Evolutionary conservation across 2,797 vertebrate genomes (phyloP).

Genomic region (Leptatherina wallacei): DNA sequence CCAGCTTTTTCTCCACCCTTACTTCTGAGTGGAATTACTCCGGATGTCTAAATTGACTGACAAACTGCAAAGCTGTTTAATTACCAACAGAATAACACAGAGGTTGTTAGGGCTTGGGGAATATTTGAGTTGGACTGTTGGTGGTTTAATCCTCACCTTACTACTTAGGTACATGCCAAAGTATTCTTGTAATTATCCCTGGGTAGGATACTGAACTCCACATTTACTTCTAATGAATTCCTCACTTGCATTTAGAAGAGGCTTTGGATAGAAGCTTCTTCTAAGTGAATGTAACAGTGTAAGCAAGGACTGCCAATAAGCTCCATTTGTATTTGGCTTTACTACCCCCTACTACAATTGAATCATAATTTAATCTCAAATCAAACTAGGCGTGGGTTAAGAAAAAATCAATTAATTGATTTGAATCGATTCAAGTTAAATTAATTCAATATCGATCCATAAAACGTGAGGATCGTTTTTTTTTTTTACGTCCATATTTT

Average conservation of each 20-base stretch:
- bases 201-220: background rate
- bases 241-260: background rate
- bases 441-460: too few species aligned
- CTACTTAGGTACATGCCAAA: background rate
- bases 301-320: constrained; percentile 12
- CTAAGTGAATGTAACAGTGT: constrained; percentile 23
- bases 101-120: background rate
- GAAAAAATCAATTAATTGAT: too few species aligned
- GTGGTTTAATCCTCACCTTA: background rate
- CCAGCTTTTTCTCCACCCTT: too few species aligned
- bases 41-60: constrained; percentile 44
- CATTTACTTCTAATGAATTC: background rate
- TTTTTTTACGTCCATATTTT: too few species aligned
- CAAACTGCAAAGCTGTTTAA: constrained; percentile 38
- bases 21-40: constrained; percentile 16
- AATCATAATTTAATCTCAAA: background rate
- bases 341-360: constrained; percentile 3
- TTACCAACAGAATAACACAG: background rate
- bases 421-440: too few species aligned
- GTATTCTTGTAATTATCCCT: background rate
- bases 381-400: too few species aligned
- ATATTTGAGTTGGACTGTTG: background rate
- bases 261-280: background rate
- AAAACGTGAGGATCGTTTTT: too few species aligned
- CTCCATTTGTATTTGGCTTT: constrained; percentile 20